Evolutionary conservation across 1,140 invertebrate genomes (phyloP).

Genomic region (Mercenaria mercenaria): DNA sequence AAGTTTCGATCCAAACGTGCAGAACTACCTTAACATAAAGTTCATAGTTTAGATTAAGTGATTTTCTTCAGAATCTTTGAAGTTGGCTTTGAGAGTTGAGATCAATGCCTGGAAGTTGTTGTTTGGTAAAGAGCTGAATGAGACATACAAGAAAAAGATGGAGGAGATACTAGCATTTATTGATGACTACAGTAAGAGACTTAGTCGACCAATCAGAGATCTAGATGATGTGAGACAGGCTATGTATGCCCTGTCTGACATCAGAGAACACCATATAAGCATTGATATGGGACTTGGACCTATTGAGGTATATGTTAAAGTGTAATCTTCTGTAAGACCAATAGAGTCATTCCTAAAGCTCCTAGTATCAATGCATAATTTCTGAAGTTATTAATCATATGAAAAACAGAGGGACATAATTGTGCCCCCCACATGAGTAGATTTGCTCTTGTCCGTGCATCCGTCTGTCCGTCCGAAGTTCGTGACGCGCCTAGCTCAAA

Average conservation of each 20-base stretch:
- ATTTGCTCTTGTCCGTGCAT: too few species aligned
- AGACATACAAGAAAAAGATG: constrained; percentile 96
- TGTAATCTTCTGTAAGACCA: not conserved
- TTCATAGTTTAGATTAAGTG: too few species aligned
- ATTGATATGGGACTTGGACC: constrained; percentile 97
- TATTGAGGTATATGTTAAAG: constrained; percentile 91
- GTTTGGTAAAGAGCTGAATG: constrained; percentile 96
- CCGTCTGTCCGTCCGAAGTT: too few species aligned
- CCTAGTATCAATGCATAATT: too few species aligned
- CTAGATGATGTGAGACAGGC: constrained; percentile 96
- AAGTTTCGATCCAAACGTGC: too few species aligned
- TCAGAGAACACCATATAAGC: constrained; percentile 97
- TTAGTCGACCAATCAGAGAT: constrained; percentile 94
- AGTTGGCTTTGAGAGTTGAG: constrained; percentile 93
- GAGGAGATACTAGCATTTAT: constrained; percentile 87
- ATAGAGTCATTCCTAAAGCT: too few species aligned
- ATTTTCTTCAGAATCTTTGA: constrained; percentile 91
- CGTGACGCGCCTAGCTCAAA: too few species aligned
- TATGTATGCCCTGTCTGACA: constrained; percentile 96
- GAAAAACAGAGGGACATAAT: too few species aligned
- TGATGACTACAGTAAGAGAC: constrained; percentile 89
- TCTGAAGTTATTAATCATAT: too few species aligned
- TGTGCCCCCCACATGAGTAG: too few species aligned
- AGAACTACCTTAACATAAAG: too few species aligned
- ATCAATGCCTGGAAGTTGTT: constrained; percentile 93